These are phyloP conservation scores for Acrossocheilus fasciatus DNA, from an alignment of 2,797 vertebrate species.

Conservation along the genomic window DNA sequence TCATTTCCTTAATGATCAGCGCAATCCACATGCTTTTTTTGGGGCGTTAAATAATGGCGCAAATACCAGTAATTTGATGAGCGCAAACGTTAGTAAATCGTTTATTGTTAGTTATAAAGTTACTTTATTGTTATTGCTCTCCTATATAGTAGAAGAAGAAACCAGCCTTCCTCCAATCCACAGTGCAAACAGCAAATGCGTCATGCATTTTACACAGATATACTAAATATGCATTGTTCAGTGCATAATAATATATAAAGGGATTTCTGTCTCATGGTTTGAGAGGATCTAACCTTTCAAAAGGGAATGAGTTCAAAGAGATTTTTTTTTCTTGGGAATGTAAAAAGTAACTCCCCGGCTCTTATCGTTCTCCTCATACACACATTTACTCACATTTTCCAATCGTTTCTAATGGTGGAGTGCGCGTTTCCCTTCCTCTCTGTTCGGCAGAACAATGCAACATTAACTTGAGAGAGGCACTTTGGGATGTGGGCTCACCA, in stretches of 20 bases:
- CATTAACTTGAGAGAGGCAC: conserved; percentile 68
- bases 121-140: background rate
- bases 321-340: conserved; percentile 31
- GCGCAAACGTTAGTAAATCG: too few relatives aligned
- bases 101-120: too few relatives aligned
- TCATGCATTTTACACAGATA: background rate
- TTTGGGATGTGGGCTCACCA: conserved; percentile 64
- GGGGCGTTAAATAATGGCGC: too few relatives aligned
- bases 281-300: conserved; percentile 8
- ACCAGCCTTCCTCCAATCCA: background rate
- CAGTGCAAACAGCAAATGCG: background rate
- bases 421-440: conserved; percentile 74
- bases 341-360: conserved; percentile 29
- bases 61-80: too few relatives aligned
- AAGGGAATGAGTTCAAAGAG: conserved; percentile 27
- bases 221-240: background rate
- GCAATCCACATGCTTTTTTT: too few relatives aligned
- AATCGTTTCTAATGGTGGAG: conserved; percentile 68
- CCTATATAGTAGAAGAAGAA: background rate
- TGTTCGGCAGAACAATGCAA: conserved; percentile 79
- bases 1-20: too few relatives aligned
- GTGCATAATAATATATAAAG: background rate
- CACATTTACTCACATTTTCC: conserved; percentile 50
- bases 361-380: conserved; percentile 42
- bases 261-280: background rate